Percentiles rank a stretch among this genome's conserved stretches.
Evolutionary conservation across 2,888 invertebrate genomes (phyloP).

Genomic region (Microplitis manilae): DNA sequence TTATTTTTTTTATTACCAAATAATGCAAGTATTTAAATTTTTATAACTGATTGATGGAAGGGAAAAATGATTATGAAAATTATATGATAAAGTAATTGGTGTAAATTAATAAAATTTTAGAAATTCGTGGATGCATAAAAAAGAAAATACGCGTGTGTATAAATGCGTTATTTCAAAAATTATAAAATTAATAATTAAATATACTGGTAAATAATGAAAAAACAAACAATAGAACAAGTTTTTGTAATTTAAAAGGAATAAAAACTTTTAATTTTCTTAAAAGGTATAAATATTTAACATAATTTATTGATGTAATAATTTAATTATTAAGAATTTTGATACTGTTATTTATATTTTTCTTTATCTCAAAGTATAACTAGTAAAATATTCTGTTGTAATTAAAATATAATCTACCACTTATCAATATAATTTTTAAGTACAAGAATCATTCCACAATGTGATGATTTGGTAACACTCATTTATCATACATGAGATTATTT

Average conservation of each 20-base stretch:
- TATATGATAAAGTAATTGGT: too few species aligned
- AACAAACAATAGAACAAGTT: neutral
- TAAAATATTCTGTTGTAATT: neutral
- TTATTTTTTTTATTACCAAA: too few species aligned
- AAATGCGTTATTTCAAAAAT: too few species aligned
- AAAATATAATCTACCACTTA: neutral
- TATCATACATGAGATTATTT: neutral
- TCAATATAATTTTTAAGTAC: neutral
- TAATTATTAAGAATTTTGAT: neutral
- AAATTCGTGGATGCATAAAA: neutral
- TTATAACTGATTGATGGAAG: too few species aligned
- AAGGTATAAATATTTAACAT: neutral
- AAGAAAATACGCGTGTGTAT: neutral
- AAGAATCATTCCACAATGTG: neutral
- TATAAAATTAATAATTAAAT: too few species aligned
- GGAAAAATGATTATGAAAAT: too few species aligned
- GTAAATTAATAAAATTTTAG: neutral
- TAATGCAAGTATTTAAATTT: too few species aligned
- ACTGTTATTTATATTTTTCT: neutral
- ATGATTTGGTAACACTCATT: neutral
- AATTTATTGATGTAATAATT: neutral
- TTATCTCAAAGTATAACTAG: neutral
- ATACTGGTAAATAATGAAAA: too few species aligned
- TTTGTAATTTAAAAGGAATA: neutral
- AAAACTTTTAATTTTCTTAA: neutral